Evolutionary conservation across 2,888 invertebrate species (phyloP), one percentile per base, ranked within the genome.

Genomic region (Spialia ferax): DNA sequence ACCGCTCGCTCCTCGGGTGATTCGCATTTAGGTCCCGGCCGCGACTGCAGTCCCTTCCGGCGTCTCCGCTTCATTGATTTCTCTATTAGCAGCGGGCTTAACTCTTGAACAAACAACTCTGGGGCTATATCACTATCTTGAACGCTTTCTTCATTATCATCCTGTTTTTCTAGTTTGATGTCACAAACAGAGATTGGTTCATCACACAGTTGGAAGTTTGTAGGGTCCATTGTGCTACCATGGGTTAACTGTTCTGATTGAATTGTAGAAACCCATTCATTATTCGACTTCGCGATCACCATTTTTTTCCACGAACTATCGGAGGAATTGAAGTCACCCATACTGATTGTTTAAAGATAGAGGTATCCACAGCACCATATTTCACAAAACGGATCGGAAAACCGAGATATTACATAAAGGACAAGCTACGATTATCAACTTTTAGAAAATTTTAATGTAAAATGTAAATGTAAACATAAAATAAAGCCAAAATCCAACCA

Each of bases 301-400:
- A 91, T 81, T 88, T 93, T 93, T 79, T 91, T 91, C 90, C 90
- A 91, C 68, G 91, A 87, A 83, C 83, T 80, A 79, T 90, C 87
- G 13, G 85, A 83, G 73, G 83, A 77, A 79, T 77, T 80, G 26
- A 83, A 78, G 79, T 93, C 91, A 92, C 85, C 92, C 93, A 93
- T 93, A 91, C 83, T 93, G 93, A 87, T 93, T 92, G 80, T 92
- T 93, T 75, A 91, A 75, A 65, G 93, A 93, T 76, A 88, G 79
- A 67, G 83, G 74, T 84, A 93, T 93, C 93, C 92, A 91, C 77
- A 93, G 86, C 83, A 93, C 81, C 93, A 93, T 93, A 88, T 79
- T 89, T 73, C 67, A 59, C 0, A 26, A 29, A 57, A 52, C 38
- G 42, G 20, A 26, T 60, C 2, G 26, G n/a, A 18, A 52, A 60